Evolutionary conservation across 2,888 invertebrate genomes (phyloP), one percentile per base, ranked within the genome.

Genomic region (Trissolcus japonicus): DNA sequence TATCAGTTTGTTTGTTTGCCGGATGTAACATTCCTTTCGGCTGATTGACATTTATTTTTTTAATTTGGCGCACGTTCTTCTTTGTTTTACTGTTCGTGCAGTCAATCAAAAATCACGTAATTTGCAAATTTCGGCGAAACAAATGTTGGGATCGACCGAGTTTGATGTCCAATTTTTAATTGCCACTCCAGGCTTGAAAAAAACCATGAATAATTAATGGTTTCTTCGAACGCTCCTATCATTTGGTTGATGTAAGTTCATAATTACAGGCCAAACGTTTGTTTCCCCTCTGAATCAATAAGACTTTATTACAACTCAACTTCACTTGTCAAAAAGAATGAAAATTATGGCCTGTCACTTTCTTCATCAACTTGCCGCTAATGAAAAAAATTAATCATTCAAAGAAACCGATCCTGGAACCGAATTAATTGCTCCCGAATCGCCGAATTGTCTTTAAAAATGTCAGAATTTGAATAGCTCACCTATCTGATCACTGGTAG

Each of bases 301-400:
- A 50, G 60, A 55, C 61, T 55, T 54, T 25, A 55, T 50, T 48
- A 29, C 29, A 50, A 56, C 62, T 56, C 56, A 13, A n/a, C 46
- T 55, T 16, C 7, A 25, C 40, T 4, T 25, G 2, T 19, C 11
- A 40, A 19, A 19, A 19, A 16, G 19, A 51, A 41, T 17, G 11
- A 19, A 40, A 55, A 16, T 14, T 40, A 19, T 6, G 13, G 21
- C 35, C 41, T 53, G 43, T 35, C 16, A 51, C 29, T 53, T 53
- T 6, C 19, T 51, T 16, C 48, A 29, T 21, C 17, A 59, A 16
- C 48, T 7, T 48, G 9, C 35, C 9, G 6, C 9, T 35, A 35
- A 35, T 35, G 35, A 25, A 63, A 54, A n/a, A 63, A 54, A 7
- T 35, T 35, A 54, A 43, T 51, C 19, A 16, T 54, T 11, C 46